Base-by-base conservation (phyloP, 2,888 invertebrate genomes). In the Hipparchia sbordonii region DNA sequence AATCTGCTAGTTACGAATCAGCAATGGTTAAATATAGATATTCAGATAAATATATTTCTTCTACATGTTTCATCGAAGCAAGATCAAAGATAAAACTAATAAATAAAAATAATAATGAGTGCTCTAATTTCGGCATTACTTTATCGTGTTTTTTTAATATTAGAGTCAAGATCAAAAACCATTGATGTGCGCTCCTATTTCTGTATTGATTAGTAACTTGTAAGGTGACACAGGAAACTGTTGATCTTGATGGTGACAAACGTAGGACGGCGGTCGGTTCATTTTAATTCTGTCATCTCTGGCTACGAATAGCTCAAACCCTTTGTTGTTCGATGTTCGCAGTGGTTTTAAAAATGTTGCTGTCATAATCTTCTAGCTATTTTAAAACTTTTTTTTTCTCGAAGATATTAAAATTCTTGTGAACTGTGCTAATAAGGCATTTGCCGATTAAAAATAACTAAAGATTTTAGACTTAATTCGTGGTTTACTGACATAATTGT, bases 271-370 rank as follows among this genome's bases (percentile, higher is more conserved):
- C 74, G 72, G 62, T 68, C 65, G 74, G 51, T 62, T 52, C 68
- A 72, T 73, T 78, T 76, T 78, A 73, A 76, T 75, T 77, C 76
- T 71, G 72, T 71, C 72, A 68, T 51, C 72, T 57, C 67, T 71
- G 61, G 72, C 71, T 61, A 70, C 73, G 71, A 74, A 74, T 67
- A 75, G 70, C 48, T 39, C 52, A 6, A 51, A 76, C 73, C 71
- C 74, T 78, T 77, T 75, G 75, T 74, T 66, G 72, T 74, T 73
- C 46, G 68, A 45, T 73, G 61, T 48, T 48, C 12, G 52, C 13
- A 6, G 8, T 57, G 56, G 51, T 8, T 65, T 39, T 33, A 60
- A 6, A 61, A 61, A 61, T 61, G 12, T 61, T 6, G 39, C 60
- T 61, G 45, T 12, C 60, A 61, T 61, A 45, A 39, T 61, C 13